Conservation (phyloP, 2,797 vertebrate genomes). For the Erithacus rubecula region DNA sequence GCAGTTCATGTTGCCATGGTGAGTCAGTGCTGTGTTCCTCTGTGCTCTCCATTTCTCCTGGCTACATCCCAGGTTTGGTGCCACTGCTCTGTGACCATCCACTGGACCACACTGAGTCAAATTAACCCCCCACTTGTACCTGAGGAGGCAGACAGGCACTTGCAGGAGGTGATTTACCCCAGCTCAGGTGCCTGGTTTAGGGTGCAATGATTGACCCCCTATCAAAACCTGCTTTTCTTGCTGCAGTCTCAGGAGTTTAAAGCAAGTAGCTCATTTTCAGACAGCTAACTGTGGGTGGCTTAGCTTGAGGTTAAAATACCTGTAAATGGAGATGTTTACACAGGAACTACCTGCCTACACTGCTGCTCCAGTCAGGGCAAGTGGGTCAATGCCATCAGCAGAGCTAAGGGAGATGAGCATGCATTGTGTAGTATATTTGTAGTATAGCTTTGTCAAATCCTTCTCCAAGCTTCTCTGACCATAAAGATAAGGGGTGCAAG, state of each 20-base stretch:
- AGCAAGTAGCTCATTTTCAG: neutral
- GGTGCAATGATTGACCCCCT: neutral
- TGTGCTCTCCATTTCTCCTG: neutral
- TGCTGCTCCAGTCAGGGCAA: neutral
- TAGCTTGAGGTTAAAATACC: neutral
- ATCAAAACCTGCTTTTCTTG: neutral
- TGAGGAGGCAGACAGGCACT: neutral
- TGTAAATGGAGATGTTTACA: neutral
- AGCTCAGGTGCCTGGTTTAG: neutral
- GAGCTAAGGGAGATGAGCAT: neutral
- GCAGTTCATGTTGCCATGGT: fast-evolving
- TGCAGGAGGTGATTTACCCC: neutral
- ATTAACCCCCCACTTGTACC: neutral
- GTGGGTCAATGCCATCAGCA: neutral
- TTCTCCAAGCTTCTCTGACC: neutral
- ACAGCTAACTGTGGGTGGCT: neutral
- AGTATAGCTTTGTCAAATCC: fast-evolving
- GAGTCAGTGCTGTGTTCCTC: neutral
- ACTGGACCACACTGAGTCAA: neutral
- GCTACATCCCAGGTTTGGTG: neutral
- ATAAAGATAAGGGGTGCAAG: neutral
- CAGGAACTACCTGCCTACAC: neutral
- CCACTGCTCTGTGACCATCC: neutral
- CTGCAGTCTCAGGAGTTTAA: neutral
- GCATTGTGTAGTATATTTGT: fast-evolving